Percentiles rank a stretch among this genome's conserved stretches.
Conservation (phyloP, 2,888 invertebrate species). For the Bedellia somnulentella region DNA sequence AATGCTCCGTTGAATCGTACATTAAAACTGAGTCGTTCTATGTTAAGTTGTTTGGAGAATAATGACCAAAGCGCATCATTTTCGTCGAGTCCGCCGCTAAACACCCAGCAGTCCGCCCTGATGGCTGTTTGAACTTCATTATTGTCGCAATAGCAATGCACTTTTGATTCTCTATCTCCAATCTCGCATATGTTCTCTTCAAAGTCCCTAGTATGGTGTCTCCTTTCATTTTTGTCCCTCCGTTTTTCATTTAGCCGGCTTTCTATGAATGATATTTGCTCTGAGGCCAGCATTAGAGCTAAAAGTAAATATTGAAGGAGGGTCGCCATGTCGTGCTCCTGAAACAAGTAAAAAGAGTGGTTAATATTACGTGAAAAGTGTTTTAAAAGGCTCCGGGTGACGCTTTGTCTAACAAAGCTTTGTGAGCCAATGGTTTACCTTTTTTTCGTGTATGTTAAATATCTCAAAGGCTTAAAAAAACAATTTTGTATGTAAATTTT, state of each 20-base stretch:
- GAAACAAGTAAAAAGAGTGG: slow-evolving; percentile 36
- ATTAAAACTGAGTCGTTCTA: slow-evolving; percentile 70
- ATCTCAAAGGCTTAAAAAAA: too few relatives aligned
- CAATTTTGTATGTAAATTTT: too few relatives aligned
- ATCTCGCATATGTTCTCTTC: slow-evolving; percentile 64
- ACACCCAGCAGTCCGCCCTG: slow-evolving; percentile 78
- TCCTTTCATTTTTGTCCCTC: slow-evolving; percentile 49
- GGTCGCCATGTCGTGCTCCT: slow-evolving; percentile 44
- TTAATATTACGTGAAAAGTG: too few relatives aligned
- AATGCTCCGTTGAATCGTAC: slow-evolving; percentile 70
- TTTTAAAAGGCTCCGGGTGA: too few relatives aligned
- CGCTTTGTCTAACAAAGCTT: too few relatives aligned
- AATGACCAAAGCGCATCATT: slow-evolving; percentile 73
- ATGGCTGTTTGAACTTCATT: slow-evolving; percentile 60
- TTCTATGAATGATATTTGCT: slow-evolving; percentile 56
- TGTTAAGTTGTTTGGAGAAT: slow-evolving; percentile 69
- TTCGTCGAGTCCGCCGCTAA: slow-evolving; percentile 67
- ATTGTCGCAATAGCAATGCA: slow-evolving; percentile 70
- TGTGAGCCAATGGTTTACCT: too few relatives aligned
- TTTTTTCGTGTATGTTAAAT: too few relatives aligned
- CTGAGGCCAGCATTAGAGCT: slow-evolving; percentile 50
- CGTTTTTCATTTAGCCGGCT: slow-evolving; percentile 58
- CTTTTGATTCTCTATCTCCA: slow-evolving; percentile 53
- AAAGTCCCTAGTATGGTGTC: slow-evolving; percentile 30
- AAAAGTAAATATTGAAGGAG: slow-evolving; percentile 53